Conservation (phyloP, 2,113 vertebrate species). For the Cercocebus atys region DNA sequence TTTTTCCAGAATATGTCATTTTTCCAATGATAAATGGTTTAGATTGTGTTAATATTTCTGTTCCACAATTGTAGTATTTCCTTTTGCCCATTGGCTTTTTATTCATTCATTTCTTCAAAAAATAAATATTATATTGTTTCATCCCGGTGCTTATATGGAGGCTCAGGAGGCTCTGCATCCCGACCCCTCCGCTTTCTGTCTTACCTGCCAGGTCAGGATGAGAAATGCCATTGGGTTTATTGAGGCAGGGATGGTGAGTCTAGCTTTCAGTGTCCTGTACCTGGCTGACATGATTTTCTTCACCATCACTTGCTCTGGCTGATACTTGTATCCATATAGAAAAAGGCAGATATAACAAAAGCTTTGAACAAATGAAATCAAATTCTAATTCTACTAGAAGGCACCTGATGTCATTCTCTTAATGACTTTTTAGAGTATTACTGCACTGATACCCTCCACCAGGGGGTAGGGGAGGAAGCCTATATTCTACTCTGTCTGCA, state of each 20-base stretch:
- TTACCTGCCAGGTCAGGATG: background rate
- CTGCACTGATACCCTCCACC: too few relatives aligned
- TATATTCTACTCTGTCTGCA: background rate
- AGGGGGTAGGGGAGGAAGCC: too few relatives aligned
- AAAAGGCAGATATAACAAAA: background rate
- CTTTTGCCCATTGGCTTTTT: background rate
- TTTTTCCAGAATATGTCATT: background rate
- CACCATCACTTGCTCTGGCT: background rate
- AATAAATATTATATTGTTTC: background rate
- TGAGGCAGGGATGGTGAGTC: background rate
- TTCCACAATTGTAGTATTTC: background rate
- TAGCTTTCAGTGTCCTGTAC: background rate
- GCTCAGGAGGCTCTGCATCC: background rate
- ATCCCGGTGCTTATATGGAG: background rate
- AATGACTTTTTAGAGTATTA: background rate
- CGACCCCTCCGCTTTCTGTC: background rate
- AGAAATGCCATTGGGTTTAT: rapidly evolving
- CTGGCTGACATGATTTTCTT: background rate
- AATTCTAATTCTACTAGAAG: background rate
- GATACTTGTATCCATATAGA: background rate
- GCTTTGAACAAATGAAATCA: background rate
- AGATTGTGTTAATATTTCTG: background rate
- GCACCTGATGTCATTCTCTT: background rate
- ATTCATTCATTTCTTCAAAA: background rate
- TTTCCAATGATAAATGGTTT: background rate